These are phyloP conservation scores for Corythaeola cristata DNA, from an alignment of 2,113 vertebrate genomes.

Conservation along the genomic window DNA sequence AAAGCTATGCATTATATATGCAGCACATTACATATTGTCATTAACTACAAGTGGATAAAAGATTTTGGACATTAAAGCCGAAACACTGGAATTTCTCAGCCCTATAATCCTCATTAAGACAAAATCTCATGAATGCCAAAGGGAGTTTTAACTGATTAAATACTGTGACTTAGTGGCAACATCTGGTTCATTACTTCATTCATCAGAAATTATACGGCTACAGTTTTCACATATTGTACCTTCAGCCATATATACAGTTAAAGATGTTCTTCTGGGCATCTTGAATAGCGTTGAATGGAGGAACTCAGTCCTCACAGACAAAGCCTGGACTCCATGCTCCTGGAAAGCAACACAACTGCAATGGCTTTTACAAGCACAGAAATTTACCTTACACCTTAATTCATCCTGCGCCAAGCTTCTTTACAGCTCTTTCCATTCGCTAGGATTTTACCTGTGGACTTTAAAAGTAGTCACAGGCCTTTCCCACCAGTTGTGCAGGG, in stretches of 20 bases:
- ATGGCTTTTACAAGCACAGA: background rate
- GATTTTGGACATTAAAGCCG: background rate
- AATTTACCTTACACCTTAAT: background rate
- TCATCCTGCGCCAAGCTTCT: background rate
- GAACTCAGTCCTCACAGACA: background rate
- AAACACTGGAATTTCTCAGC: background rate
- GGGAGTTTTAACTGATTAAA: background rate
- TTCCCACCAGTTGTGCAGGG: background rate
- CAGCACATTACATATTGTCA: background rate
- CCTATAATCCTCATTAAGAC: background rate
- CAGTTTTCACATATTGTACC: background rate
- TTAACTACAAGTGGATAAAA: background rate
- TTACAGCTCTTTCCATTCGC: background rate
- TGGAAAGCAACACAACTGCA: background rate
- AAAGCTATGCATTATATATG: background rate
- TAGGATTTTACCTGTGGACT: background rate
- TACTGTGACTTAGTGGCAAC: background rate
- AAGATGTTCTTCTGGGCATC: background rate
- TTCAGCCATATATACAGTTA: background rate
- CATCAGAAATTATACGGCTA: background rate
- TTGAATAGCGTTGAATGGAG: background rate
- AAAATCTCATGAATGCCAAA: background rate
- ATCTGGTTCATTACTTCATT: background rate
- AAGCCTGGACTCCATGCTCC: background rate
- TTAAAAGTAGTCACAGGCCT: background rate